Conservation (phyloP, 1,140 invertebrate species). For the Sitobion miscanthi region DNA sequence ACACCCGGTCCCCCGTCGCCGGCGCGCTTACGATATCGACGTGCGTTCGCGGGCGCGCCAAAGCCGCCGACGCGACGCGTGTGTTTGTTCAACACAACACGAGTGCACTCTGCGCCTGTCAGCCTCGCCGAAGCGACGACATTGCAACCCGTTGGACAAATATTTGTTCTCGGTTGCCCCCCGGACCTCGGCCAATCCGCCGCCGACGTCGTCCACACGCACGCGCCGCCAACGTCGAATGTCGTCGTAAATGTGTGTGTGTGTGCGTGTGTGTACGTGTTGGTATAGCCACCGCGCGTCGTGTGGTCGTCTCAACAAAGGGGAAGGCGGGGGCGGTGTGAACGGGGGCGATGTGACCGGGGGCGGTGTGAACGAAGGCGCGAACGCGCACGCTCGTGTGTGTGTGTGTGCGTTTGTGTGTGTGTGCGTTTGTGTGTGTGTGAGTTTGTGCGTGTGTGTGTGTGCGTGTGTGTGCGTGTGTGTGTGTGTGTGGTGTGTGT, state of each 20-base stretch:
- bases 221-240: background rate
- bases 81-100: background rate
- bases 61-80: background rate
- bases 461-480: too few relatives aligned
- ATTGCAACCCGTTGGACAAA: conserved; percentile 9
- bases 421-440: background rate
- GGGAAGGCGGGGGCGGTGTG: background rate
- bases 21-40: background rate
- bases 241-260: background rate
- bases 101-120: background rate
- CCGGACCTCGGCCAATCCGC: background rate
- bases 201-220: background rate
- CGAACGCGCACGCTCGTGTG: background rate
- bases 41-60: background rate
- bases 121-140: background rate
- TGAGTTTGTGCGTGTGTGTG: too few relatives aligned
- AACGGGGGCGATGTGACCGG: background rate
- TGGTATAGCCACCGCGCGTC: background rate
- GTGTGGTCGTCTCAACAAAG: background rate
- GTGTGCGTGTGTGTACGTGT: background rate
- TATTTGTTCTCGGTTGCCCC: conserved; percentile 14
- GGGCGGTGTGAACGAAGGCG: background rate
- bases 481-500: too few relatives aligned
- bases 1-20: background rate
- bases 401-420: too few relatives aligned